Conservation (phyloP, 53 echinoderm and acorn worm species). For the Paracentrotus lividus region DNA sequence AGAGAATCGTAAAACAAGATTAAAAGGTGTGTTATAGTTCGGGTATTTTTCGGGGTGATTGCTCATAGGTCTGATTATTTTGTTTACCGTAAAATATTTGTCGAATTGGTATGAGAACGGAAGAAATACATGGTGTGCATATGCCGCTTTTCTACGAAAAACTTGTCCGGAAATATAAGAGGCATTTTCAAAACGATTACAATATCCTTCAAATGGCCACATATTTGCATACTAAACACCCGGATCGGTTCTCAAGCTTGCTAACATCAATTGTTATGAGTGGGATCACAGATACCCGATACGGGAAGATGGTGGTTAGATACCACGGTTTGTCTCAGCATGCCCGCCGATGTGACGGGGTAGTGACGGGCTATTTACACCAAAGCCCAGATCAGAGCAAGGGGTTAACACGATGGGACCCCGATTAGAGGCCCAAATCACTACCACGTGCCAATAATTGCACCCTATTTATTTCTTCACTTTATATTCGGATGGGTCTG, state of each 20-base stretch:
- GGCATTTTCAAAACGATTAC: neutral
- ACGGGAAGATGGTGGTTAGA: constrained; percentile 20
- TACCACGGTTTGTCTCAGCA: neutral
- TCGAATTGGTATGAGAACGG: neutral
- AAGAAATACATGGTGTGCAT: neutral
- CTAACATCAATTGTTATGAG: constrained; percentile 51
- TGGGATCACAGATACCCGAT: constrained; percentile 21
- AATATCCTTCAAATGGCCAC: neutral
- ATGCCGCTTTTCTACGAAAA: neutral
- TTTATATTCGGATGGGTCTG: neutral
- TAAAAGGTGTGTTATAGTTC: no score
- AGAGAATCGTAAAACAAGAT: no score
- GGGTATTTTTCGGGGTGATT: no score
- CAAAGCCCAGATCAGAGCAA: neutral
- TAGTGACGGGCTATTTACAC: constrained; percentile 34
- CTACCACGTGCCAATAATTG: constrained; percentile 51
- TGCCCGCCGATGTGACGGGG: constrained; percentile 16
- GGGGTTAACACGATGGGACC: constrained; percentile 65
- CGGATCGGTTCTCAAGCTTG: constrained; percentile 33
- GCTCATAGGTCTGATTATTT: no score
- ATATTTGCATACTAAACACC: neutral
- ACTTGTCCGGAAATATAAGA: neutral
- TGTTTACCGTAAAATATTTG: no score
- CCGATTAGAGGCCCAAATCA: constrained; percentile 45
- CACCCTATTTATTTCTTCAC: constrained; percentile 4